Conservation (phyloP, 2,888 invertebrate genomes). For the Mythimna lalbum region DNA sequence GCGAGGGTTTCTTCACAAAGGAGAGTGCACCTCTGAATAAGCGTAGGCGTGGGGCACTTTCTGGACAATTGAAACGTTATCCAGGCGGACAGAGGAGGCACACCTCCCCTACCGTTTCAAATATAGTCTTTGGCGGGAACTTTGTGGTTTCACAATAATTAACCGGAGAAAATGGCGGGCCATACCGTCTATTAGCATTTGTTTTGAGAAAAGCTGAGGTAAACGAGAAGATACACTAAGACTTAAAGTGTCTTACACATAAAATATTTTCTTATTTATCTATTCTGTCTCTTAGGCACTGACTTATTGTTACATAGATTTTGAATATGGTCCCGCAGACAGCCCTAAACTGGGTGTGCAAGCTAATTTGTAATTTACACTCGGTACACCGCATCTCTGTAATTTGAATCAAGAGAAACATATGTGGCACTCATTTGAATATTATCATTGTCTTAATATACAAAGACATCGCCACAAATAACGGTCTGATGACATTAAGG, state of each 20-base stretch:
- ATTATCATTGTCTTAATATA: conserved; percentile 49
- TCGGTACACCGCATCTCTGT: conserved; percentile 19
- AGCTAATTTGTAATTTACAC: conserved; percentile 39
- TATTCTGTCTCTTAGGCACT: too few species aligned
- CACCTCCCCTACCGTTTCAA: neutral
- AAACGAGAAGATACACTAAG: neutral
- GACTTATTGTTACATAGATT: conserved; percentile 6
- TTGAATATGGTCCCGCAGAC: neutral
- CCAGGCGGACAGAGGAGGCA: neutral
- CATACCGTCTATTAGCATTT: neutral
- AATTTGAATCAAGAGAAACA: conserved; percentile 46
- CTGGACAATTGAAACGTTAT: conserved; percentile 21
- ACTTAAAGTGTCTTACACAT: neutral
- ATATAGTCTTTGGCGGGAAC: neutral
- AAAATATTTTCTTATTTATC: neutral
- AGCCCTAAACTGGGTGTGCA: neutral
- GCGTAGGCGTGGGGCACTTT: conserved; percentile 17
- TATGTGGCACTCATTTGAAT: conserved; percentile 50
- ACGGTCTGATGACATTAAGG: conserved; percentile 24
- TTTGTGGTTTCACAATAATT: conserved; percentile 12
- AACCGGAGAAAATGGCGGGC: neutral
- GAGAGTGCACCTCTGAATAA: conserved; percentile 30
- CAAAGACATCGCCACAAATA: conserved; percentile 44
- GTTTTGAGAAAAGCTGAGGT: neutral
- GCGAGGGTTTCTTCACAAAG: conserved; percentile 12